Conservation (phyloP, 2,888 invertebrate species). For the Gymnocheta viridis region DNA sequence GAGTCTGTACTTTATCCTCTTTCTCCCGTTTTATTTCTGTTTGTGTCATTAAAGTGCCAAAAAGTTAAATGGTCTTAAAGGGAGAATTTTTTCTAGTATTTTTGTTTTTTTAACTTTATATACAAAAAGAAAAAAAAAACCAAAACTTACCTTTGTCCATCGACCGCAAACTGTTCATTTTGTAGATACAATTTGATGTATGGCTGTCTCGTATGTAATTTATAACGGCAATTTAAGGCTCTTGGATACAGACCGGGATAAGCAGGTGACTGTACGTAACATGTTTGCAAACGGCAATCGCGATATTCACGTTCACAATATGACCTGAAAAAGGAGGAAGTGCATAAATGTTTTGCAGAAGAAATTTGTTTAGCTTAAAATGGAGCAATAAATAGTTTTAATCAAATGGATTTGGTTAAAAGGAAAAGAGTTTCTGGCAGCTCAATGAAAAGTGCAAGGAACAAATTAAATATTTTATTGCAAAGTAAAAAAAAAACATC, state of each 20-base stretch:
- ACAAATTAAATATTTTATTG: no score
- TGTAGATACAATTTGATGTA: conserved; percentile 96
- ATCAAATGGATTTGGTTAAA: neutral
- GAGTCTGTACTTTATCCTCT: neutral
- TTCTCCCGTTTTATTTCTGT: conserved; percentile 19
- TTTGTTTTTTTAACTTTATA: neutral
- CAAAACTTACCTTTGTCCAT: conserved; percentile 86
- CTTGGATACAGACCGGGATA: conserved; percentile 96
- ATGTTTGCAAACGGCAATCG: conserved; percentile 94
- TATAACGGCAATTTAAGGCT: conserved; percentile 94
- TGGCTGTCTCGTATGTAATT: conserved; percentile 92
- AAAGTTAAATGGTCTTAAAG: conserved; percentile 60
- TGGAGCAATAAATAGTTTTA: neutral
- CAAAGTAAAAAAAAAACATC: no score
- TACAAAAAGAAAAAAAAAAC: neutral
- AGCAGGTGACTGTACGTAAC: conserved; percentile 96
- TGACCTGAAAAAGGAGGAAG: conserved; percentile 84
- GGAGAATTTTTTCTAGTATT: conserved; percentile 2
- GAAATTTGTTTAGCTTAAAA: neutral
- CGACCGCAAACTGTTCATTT: conserved; percentile 96
- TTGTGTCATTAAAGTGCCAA: conserved; percentile 60
- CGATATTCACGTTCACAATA: conserved; percentile 94
- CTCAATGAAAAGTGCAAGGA: no score
- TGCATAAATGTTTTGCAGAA: conserved; percentile 2
- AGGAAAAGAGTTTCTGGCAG: no score